Base-by-base conservation (phyloP, 2,797 vertebrate species). In the Phataginus tricuspis region DNA sequence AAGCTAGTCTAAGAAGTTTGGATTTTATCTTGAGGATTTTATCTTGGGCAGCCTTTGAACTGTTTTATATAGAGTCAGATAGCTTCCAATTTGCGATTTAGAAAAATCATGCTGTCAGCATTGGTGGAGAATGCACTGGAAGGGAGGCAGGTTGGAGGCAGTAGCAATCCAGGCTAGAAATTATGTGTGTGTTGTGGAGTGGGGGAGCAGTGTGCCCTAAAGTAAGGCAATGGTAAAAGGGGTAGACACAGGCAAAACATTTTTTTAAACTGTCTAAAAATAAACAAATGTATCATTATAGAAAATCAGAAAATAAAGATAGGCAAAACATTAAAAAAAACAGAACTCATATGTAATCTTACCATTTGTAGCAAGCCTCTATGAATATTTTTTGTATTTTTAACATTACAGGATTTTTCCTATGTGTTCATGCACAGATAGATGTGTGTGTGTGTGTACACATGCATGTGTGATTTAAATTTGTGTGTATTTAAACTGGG, bases 61-160 rank as follows among this genome's bases (percentile, higher is more conserved):
- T 93, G 64, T 92, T 92, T 94, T 80, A 95, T 31, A 86, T 2
- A 72, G 7, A 90, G 59, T 11, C 21, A 8, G 57, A 93, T 29
- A 91, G 84, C 61, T 94, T 90, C 53, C 85, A 72, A 95, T 85
- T 90, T 96, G 21, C 27, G 37, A 93, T 90, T 90, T 84, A 78
- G 84, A 88, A 94, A 94, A 93, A 87, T 23, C 59, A 91, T 61
- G 77, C 77, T 75, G 39, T 96, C 45, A 84, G 78, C 59, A 84
- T 13, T 74, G 45, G n/a, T 85, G 29, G 51, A 96, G 45, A 94
- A 72, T 34, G 45, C 45, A 93, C 31, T 82, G 12, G 71, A 95
- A 97, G 19, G 42, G 29, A 95, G 19, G 34, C 37, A 72, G 55
- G 34, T 21, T 91, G 31, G 34, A 95, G 51, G 23, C 34, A 93